Base-by-base conservation (phyloP, 2,797 vertebrate species). In the Bradypus variegatus region DNA sequence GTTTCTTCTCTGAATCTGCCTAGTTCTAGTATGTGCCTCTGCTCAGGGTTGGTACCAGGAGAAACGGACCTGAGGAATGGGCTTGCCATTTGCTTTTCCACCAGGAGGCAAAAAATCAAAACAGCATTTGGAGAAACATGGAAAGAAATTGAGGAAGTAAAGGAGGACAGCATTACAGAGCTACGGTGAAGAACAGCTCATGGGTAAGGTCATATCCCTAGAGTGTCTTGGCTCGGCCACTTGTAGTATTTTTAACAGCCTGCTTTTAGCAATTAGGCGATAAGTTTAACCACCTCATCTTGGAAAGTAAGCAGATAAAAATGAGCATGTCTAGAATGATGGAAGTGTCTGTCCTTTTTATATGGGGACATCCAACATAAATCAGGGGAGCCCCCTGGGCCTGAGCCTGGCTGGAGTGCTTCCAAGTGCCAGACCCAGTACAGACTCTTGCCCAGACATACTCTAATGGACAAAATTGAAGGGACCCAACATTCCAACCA, bases 241-340 rank as follows among this genome's bases (percentile, higher is more conserved):
- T 88, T 84, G 38, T 67, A 79, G 45, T 70, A 64, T 70, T 85
- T 88, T 50, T 73, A 50, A 93, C 55, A 91, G 76, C 29, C 45
- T 86, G 33, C n/a, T 76, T 94, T 92, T 33, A 83, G 80, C 50
- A 89, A 75, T 55, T 75, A 80, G 67, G 55, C 65, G 36, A 27
- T n/a, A 92, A 83, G 29, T 87, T 90, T 92, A 96, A 86, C 62
- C 14, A 76, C 82, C 64, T 94, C 38, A n/a, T 73, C 70, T 79
- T 92, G 41, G 83, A 91, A 84, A 93, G 62, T 78, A 86, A 91
- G 67, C 41, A 93, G 60, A 69, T 89, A 89, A 91, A 93, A 93
- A 75, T 62, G 69, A 89, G 25, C 73, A 29, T 45, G 27, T 92
- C 82, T 92, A 38, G 88, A 80, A 79, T 67, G 55, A 90, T 23